phyloP scores from a whole-genome alignment of 1,140 invertebrate species.

The Elymnias hypermnestra region DNA sequence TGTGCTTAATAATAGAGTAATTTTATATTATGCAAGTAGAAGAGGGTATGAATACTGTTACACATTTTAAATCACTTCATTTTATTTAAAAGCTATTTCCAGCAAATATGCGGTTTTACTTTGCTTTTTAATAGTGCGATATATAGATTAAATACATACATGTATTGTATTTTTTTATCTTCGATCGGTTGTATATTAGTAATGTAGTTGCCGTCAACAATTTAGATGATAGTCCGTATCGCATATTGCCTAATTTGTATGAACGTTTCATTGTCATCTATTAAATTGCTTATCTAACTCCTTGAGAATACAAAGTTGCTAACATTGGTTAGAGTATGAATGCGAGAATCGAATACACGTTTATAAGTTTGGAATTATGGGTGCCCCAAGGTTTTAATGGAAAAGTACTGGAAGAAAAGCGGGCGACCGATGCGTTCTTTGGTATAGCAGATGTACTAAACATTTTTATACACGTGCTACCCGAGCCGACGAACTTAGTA shows the following conservation, averaged over 20 bases:
- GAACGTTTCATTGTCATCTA: neutral
- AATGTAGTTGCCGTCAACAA: neutral
- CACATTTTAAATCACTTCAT: too few relatives aligned
- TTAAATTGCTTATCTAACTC: neutral
- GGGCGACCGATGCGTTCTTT: conserved; percentile 28
- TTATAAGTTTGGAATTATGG: conserved; percentile 23
- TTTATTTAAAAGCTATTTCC: too few relatives aligned
- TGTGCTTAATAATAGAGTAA: too few relatives aligned
- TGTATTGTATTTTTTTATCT: too few relatives aligned
- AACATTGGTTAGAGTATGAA: conserved; percentile 1
- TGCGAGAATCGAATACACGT: conserved; percentile 3
- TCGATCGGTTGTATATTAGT: too few relatives aligned
- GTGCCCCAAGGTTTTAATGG: conserved; percentile 39
- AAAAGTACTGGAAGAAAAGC: conserved; percentile 59
- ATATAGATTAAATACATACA: too few relatives aligned
- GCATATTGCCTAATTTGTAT: neutral
- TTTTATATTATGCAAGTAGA: too few relatives aligned
- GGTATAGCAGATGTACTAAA: conserved; percentile 22
- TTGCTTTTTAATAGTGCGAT: too few relatives aligned
- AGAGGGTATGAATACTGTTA: too few relatives aligned
- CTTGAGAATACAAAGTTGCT: neutral
- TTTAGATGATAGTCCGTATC: neutral
- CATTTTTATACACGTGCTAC: conserved; percentile 22
- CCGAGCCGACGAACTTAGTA: too few relatives aligned
- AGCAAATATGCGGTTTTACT: too few relatives aligned